Evolutionary conservation across 2,888 invertebrate genomes (phyloP).

Genomic region (Idaea biselata): DNA sequence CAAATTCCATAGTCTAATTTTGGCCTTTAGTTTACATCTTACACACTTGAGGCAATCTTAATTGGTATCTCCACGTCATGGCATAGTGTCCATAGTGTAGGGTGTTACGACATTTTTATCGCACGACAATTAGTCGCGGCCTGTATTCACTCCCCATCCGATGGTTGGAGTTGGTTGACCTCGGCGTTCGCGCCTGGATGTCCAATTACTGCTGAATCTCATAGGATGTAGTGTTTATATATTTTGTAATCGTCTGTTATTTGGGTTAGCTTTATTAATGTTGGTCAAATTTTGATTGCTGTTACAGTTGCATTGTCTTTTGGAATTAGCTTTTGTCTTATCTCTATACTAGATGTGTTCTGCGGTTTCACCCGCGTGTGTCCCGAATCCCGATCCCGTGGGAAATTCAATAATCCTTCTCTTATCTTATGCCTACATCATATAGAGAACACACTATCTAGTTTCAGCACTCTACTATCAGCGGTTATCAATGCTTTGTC

Average conservation of each 20-base stretch:
- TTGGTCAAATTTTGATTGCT: neutral
- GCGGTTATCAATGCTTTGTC: no score
- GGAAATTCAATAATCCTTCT: no score
- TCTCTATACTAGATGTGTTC: neutral
- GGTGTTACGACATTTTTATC: constrained; percentile 38
- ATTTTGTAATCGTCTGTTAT: neutral
- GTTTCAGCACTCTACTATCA: no score
- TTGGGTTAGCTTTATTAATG: neutral
- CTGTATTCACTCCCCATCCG: constrained; percentile 37
- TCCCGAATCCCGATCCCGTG: no score
- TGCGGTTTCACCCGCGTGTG: no score
- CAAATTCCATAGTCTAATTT: neutral
- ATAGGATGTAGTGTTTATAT: neutral
- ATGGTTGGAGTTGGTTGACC: constrained; percentile 49
- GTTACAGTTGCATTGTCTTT: neutral
- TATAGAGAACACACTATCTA: no score
- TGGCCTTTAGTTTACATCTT: neutral
- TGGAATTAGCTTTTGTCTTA: neutral
- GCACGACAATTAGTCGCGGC: constrained; percentile 43
- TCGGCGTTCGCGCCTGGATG: constrained; percentile 14
- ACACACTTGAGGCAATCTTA: neutral
- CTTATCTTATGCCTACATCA: no score
- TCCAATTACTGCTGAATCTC: neutral
- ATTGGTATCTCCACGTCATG: neutral
- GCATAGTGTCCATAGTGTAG: neutral